These are phyloP conservation scores for Hipposideros armiger DNA, from an alignment of 2,113 vertebrate genomes.

Conservation along the genomic window DNA sequence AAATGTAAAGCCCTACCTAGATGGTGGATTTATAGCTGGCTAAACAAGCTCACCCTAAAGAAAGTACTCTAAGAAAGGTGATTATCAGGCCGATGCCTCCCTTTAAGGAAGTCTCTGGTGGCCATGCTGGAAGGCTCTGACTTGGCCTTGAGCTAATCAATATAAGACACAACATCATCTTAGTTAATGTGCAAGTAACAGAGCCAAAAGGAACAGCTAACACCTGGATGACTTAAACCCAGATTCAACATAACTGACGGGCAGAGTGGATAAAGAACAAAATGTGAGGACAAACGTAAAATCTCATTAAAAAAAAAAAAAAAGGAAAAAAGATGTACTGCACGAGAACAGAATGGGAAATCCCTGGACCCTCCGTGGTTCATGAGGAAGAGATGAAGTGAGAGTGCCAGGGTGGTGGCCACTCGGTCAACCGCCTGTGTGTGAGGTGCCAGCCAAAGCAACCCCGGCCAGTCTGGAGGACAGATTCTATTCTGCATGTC, in stretches of 20 bases:
- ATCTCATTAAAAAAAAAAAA: background rate
- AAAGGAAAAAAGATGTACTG: background rate
- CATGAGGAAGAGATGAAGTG: rapidly evolving
- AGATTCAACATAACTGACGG: rapidly evolving
- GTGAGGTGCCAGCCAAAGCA: background rate
- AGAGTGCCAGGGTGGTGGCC: background rate
- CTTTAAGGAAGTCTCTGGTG: background rate
- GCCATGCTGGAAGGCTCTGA: background rate
- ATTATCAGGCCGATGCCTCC: background rate
- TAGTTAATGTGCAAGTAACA: background rate
- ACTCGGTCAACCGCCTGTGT: rapidly evolving
- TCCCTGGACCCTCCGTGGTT: background rate
- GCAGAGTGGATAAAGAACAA: background rate
- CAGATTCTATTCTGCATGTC: background rate
- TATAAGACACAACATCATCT: background rate
- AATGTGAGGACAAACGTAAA: background rate
- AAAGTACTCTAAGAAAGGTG: background rate
- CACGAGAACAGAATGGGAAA: background rate
- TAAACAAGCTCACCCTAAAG: too few relatives aligned
- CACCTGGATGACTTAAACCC: background rate
- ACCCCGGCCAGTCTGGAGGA: background rate
- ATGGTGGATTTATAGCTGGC: background rate
- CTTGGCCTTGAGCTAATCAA: background rate
- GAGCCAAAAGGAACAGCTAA: background rate
- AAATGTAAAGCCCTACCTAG: rapidly evolving